Base-by-base conservation (phyloP, 2,113 vertebrate species). In the Proteles cristata region DNA sequence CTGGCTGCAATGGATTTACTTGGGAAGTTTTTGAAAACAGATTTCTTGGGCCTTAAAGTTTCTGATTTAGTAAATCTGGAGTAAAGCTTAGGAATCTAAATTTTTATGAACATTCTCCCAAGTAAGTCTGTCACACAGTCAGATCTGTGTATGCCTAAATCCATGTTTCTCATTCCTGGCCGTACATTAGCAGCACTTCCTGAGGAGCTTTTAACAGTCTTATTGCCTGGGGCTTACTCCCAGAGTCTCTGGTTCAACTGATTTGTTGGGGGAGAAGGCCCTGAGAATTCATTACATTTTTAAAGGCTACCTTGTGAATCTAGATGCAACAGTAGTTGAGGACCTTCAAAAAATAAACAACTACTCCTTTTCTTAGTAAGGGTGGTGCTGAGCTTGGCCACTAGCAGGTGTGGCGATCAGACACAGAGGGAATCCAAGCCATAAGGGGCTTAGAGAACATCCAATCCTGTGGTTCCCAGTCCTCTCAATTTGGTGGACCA, bases 1-100 rank as follows among this genome's bases (percentile, higher is more conserved):
- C 39, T 87, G 26, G 26, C 25, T 82, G 19, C 28, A 53, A 11
- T 53, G 80, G 12, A 35, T 21, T 95, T 96, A 48, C 61, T 82
- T 95, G 33, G 45, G n/a, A 95, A 91, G 23, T 16, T 91, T 84
- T 77, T 90, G 84, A 90, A 93, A 68, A 87, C n/a, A 83, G 68
- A 90, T 94, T 76, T 11, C 33, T 45, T 95, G 43, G 69, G 11
- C 3, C 58, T 28, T 77, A 63, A 39, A 91, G 6, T 86, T 88
- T 96, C 48, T 93, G 87, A 65, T 45, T 83, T 87, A 68, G 19
- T 77, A 83, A 79, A n/a, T 87, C 26, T 39, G 7, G 26, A 88
- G 39, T 50, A 28, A 0, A 92, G 45, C 26, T 58, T 35, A 68
- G 39, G n/a, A 80, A 61, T 92, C 26, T 77, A 65, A 81, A 53